Evolutionary conservation across 2,113 vertebrate species (phyloP).

Genomic region (Cranoglanis bouderius): DNA sequence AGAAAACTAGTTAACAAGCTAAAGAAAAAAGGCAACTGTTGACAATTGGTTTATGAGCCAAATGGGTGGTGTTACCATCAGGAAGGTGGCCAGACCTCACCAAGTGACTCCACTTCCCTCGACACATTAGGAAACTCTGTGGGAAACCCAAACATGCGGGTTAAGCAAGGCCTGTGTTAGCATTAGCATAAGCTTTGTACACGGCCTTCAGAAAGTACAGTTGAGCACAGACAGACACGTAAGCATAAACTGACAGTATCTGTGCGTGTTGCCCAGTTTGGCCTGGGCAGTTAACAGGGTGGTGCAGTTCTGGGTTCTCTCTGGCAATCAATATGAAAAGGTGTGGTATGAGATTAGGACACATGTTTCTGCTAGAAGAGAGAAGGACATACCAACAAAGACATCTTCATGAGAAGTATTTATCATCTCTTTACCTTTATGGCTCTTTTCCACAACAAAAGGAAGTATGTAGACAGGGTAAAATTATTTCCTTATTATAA

Average conservation of each 20-base stretch:
- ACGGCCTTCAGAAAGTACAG: not conserved
- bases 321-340: slow-evolving; percentile 22
- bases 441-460: not conserved
- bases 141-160: not conserved
- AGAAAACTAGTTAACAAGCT: not conserved
- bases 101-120: not conserved
- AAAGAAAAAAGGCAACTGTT: not conserved
- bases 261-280: slow-evolving; percentile 31
- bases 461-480: not conserved
- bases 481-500: not conserved
- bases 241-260: not conserved
- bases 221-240: not conserved
- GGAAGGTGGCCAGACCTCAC: not conserved
- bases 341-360: slow-evolving; percentile 44
- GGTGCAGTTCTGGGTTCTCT: slow-evolving; percentile 30
- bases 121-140: slow-evolving; percentile 13
- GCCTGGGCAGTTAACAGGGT: slow-evolving; percentile 38
- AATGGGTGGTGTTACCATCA: not conserved
- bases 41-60: not conserved
- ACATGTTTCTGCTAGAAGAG: not conserved
- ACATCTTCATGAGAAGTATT: not conserved
- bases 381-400: not conserved
- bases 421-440: not conserved
- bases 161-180: not conserved
- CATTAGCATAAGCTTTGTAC: not conserved